Conservation (phyloP, 2,888 invertebrate species). For the Diogma glabrata region DNA sequence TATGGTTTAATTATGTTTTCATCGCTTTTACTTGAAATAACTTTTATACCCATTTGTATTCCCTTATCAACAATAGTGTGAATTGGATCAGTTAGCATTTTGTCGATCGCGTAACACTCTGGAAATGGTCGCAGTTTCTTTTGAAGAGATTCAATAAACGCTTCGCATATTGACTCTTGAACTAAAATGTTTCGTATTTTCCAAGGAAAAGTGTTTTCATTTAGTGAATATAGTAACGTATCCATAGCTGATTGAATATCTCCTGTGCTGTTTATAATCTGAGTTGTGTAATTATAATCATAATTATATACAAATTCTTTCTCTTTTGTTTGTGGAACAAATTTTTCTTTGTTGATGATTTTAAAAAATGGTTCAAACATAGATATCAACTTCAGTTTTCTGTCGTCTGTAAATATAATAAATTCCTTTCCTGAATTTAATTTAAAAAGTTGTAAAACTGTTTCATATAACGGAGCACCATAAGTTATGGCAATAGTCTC, state of each 20-base stretch:
- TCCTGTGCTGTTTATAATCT: constrained; percentile 28
- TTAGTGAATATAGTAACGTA: constrained; percentile 25
- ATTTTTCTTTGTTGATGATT: too few species aligned
- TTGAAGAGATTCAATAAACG: constrained; percentile 22
- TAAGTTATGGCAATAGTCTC: too few species aligned
- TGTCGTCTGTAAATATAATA: too few species aligned
- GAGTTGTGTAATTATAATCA: constrained; percentile 24
- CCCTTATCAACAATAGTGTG: not conserved
- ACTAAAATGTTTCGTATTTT: constrained; percentile 27
- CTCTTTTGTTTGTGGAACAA: too few species aligned
- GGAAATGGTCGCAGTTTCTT: constrained; percentile 20
- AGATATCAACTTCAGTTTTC: too few species aligned
- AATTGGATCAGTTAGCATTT: constrained; percentile 1
- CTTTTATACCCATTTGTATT: not conserved
- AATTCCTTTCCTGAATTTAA: too few species aligned
- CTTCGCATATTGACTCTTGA: constrained; percentile 25
- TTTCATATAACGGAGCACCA: too few species aligned
- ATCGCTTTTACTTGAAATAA: not conserved
- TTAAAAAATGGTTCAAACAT: too few species aligned
- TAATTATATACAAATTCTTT: too few species aligned
- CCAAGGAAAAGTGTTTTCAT: constrained; percentile 22
- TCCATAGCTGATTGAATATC: constrained; percentile 28
- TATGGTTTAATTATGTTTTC: constrained; percentile 19
- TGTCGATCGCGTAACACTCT: constrained; percentile 14
- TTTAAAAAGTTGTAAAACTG: too few species aligned